Evolutionary conservation across 2,113 vertebrate genomes (phyloP).

Genomic region (Oxygymnocypris stewartii): DNA sequence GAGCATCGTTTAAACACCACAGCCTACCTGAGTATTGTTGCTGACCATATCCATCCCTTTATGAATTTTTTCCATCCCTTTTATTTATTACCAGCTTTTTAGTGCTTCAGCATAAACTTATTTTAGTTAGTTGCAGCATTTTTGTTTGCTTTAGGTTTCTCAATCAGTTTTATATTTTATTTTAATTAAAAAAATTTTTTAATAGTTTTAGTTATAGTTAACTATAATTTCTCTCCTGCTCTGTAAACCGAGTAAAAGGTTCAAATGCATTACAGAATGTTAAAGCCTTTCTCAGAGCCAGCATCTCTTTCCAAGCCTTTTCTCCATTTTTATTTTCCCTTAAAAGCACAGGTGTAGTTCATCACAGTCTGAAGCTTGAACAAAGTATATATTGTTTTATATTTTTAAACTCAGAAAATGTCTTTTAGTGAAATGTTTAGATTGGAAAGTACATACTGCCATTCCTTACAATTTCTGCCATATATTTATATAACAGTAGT

Average conservation of each 20-base stretch:
- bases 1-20: no score
- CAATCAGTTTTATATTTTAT: background rate
- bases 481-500: background rate
- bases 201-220: background rate
- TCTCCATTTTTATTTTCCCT: no score
- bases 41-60: background rate
- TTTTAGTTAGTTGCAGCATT: background rate
- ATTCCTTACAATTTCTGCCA: background rate
- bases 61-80: no score
- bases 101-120: background rate
- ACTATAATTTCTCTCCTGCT: background rate
- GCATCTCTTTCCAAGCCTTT: background rate
- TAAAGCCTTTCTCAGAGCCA: background rate
- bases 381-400: background rate
- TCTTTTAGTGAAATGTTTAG: no score
- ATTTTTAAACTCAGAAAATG: no score
- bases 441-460: background rate
- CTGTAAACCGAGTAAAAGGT: background rate
- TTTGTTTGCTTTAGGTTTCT: background rate
- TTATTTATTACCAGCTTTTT: background rate
- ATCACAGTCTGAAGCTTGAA: background rate
- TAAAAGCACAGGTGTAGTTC: background rate
- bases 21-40: no score
- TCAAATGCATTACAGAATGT: background rate
- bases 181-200: background rate